phyloP scores from a whole-genome alignment of 2,888 invertebrate species.

The Dynastes maya region DNA sequence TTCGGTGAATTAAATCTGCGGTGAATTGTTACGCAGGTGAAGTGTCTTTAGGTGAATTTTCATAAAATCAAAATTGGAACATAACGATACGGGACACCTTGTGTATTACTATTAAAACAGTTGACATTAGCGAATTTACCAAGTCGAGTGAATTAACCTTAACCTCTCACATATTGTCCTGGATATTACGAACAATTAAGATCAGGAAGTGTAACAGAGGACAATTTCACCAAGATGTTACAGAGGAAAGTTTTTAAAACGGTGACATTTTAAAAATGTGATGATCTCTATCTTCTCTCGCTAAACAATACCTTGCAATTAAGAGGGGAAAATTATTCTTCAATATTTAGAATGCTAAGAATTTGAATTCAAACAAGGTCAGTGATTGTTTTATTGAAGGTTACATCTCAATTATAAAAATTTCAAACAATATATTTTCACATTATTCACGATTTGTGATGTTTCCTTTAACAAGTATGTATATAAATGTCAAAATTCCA shows the following conservation, averaged over 20 bases:
- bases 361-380: slow-evolving; percentile 42
- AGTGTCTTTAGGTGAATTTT: too few species aligned
- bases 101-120: too few species aligned
- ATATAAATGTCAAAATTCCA: slow-evolving; percentile 8
- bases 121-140: not conserved
- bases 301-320: slow-evolving; percentile 7
- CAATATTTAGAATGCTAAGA: slow-evolving; percentile 17
- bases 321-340: not conserved
- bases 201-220: not conserved
- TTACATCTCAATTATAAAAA: slow-evolving; percentile 30
- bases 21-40: too few species aligned
- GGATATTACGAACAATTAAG: slow-evolving; percentile 4
- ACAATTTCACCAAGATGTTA: slow-evolving; percentile 24
- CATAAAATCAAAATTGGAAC: too few species aligned
- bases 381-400: slow-evolving; percentile 44
- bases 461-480: not conserved
- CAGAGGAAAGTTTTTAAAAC: slow-evolving; percentile 10
- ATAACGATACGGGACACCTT: too few species aligned
- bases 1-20: too few species aligned
- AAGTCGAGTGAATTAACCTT: not conserved
- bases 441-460: not conserved
- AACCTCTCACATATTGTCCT: slow-evolving; percentile 5
- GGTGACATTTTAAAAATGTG: not conserved
- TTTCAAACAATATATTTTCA: slow-evolving; percentile 30
- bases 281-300: not conserved